A percentile compares a stretch with the other conserved stretches of the same genome.
These are phyloP conservation scores for Oryzias melastigma DNA, from an alignment of 2,113 vertebrate species.

Conservation along the genomic window DNA sequence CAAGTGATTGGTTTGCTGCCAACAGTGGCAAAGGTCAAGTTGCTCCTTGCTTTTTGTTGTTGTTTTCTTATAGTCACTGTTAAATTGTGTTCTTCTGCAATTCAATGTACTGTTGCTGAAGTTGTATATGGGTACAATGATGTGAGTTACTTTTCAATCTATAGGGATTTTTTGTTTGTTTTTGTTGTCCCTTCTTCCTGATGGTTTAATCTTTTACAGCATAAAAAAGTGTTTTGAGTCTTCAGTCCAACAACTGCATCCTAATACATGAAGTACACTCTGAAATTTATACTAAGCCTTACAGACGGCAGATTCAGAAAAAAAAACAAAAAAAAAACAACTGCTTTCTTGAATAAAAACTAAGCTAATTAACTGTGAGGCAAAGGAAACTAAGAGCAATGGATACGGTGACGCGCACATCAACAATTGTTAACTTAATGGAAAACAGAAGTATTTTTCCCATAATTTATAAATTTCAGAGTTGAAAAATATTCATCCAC, in stretches of 20 bases:
- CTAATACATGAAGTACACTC: constrained; percentile 30
- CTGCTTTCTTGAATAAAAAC: constrained; percentile 62
- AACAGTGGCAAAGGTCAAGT: constrained; percentile 91
- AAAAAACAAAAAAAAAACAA: constrained; percentile 64
- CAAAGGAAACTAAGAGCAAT: constrained; percentile 66
- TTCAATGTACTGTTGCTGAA: constrained; percentile 62
- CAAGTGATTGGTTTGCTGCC: constrained; percentile 94
- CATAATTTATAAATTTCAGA: constrained; percentile 47
- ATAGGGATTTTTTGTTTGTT: constrained; percentile 28
- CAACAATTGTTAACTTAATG: constrained; percentile 69
- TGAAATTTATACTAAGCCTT: constrained; percentile 36
- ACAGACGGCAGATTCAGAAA: constrained; percentile 60
- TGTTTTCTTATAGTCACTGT: constrained; percentile 76
- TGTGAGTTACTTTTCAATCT: constrained; percentile 28
- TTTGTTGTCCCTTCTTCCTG: constrained; percentile 35
- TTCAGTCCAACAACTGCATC: constrained; percentile 32
- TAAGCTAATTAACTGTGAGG: constrained; percentile 65
- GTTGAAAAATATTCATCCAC: constrained; percentile 44
- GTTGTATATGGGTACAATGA: constrained; percentile 35
- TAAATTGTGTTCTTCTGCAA: constrained; percentile 61
- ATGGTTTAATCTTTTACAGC: constrained; percentile 32
- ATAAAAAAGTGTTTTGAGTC: constrained; percentile 16
- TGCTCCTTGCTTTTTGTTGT: constrained; percentile 83
- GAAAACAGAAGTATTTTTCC: constrained; percentile 46
- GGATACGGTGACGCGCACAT: constrained; percentile 60